Evolutionary conservation across 1,140 invertebrate species (phyloP), one percentile per base, ranked within the genome.

Genomic region (Coelopa frigida): DNA sequence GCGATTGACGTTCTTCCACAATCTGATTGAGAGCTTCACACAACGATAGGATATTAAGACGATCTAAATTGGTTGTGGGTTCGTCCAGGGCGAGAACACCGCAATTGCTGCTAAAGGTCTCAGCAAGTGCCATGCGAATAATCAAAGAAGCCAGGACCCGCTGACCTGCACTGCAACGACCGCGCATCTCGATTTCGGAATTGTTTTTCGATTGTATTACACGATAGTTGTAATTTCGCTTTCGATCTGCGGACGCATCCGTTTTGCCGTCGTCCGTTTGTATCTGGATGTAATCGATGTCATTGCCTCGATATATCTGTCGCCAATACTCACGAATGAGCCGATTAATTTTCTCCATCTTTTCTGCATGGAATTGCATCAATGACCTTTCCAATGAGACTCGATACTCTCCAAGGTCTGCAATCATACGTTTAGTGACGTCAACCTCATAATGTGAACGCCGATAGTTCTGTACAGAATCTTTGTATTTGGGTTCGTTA

Each of bases 41-140:
- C 33, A 99, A 75, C 61, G 88, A 91, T 37, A 79, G 78, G 40
- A 98, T 87, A 73, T 99, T 99, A 39, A 84, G 80, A 42, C 81
- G 72, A 72, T 99, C 97, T 51, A 99, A 74, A 77, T 99, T 99
- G 5, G 97, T 99, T 0, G 97, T 99, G 0, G 97, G 97, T 74
- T 99, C 97, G 72, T 99, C 97, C 12, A 99, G 70, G 0, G 96
- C 90, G 17, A 99, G 72, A 44, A 99, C 86, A 12, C 92, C 93
- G 73, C 95, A 99, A 57, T 93, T 87, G 15, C 77, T 74, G 51
- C 81, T 84, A 59, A 99, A 99, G 2, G 93, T 94, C 68, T 99
- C 93, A 0, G 95, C 94, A 39, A 99, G 73, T 11, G 96, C 95
- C 63, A 99, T 81, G 42, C 97, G 78, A 59, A 99, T 97, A 31